A percentile compares a stretch with the other conserved stretches of the same genome.
phyloP scores from a whole-genome alignment of 2,113 vertebrate species.

The Vulpes ferrilata region DNA sequence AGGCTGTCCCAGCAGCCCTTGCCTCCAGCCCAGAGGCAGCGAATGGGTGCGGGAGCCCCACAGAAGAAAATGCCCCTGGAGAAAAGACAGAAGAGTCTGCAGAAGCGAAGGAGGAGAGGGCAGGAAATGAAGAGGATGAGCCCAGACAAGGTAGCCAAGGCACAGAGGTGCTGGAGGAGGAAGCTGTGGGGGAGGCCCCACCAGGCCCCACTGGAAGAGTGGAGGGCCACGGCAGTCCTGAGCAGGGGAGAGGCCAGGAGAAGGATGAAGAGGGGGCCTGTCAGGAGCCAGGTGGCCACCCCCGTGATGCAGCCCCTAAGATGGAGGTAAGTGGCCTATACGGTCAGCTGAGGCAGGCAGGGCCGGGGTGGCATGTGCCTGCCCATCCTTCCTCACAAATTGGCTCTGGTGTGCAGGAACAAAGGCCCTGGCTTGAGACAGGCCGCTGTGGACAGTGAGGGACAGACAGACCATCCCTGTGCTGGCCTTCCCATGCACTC shows the following conservation, averaged over 20 bases:
- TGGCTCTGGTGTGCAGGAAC: background rate
- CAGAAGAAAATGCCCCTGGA: accelerated
- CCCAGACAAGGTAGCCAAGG: background rate
- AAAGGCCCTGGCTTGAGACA: background rate
- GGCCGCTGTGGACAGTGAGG: background rate
- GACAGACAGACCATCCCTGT: too few species aligned
- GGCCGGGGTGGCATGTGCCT: accelerated
- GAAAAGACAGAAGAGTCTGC: background rate
- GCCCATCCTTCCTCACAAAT: accelerated
- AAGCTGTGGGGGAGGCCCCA: accelerated
- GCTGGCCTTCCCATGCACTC: background rate
- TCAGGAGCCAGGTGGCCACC: background rate
- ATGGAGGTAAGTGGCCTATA: constrained; percentile 74
- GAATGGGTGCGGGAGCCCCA: background rate
- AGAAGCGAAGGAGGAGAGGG: constrained; percentile 29
- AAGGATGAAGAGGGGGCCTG: constrained; percentile 10
- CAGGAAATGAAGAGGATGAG: background rate
- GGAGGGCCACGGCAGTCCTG: background rate
- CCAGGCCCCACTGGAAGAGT: background rate
- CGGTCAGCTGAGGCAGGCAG: background rate
- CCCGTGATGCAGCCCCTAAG: constrained; percentile 29
- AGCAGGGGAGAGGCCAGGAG: constrained; percentile 52
- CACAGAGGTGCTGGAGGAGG: background rate
- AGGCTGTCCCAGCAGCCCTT: background rate
- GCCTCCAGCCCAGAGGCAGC: background rate